Conservation (phyloP, 2,888 invertebrate genomes). For the Perizoma flavofasciatum region DNA sequence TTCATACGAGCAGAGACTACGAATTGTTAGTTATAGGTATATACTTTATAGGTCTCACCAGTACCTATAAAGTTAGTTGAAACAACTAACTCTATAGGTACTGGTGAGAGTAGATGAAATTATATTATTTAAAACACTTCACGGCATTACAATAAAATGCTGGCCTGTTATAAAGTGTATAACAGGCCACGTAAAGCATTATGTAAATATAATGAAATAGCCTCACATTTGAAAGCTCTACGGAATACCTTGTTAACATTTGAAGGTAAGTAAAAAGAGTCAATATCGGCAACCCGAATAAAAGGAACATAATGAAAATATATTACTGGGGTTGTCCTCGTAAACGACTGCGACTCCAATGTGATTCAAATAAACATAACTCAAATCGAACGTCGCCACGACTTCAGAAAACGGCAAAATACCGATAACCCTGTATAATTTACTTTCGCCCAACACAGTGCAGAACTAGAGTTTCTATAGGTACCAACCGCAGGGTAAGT, state of each 20-base stretch:
- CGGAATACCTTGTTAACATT: slow-evolving; percentile 64
- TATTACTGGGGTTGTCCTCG: slow-evolving; percentile 66
- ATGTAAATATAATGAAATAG: slow-evolving; percentile 66
- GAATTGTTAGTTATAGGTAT: too few relatives aligned
- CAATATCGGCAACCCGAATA: slow-evolving; percentile 70
- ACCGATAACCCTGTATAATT: background rate
- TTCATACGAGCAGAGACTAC: slow-evolving; percentile 6
- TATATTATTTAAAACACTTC: slow-evolving; percentile 35
- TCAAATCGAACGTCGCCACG: slow-evolving; percentile 64
- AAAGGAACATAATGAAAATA: slow-evolving; percentile 78
- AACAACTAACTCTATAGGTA: background rate
- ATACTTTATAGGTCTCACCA: background rate
- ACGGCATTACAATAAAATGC: slow-evolving; percentile 35
- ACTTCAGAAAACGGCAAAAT: slow-evolving; percentile 57
- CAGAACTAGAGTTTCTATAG: too few relatives aligned
- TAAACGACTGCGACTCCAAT: slow-evolving; percentile 67
- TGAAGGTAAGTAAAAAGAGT: slow-evolving; percentile 70
- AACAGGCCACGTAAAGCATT: slow-evolving; percentile 45
- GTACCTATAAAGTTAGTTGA: too few relatives aligned
- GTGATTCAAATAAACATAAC: slow-evolving; percentile 76
- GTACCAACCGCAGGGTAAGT: too few relatives aligned
- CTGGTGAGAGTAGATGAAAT: slow-evolving; percentile 21
- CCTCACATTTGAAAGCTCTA: slow-evolving; percentile 52
- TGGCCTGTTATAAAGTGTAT: slow-evolving; percentile 26
- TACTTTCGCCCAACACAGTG: too few relatives aligned